Evolutionary conservation across 2,888 invertebrate species (phyloP), one percentile per base, ranked within the genome.

Genomic region (Agrochola litura): DNA sequence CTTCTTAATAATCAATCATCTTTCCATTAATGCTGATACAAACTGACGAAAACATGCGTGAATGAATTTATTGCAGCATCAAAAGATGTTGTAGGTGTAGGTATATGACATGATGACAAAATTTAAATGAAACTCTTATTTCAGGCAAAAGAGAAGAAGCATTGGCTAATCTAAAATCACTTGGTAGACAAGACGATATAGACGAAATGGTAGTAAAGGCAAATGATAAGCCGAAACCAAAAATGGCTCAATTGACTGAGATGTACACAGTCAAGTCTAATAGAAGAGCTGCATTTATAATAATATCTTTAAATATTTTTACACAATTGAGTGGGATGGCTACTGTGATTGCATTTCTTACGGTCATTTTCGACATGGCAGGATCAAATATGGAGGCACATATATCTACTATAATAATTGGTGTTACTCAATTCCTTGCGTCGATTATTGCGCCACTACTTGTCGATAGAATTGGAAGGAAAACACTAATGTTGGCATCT

Each of bases 361-460:
- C 93, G 0, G 84, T 87, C 0, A 93, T 94, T 73, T 94, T 94
- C 72, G 89, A 92, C 0, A 22, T 91, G 25, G 92, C 93, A 22
- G 90, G 90, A 4, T 92, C 92, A 0, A 86, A 89, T 5, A 83
- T 94, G n/a, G 83, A 89, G 6, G 88, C 94, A 0, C 80, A 91
- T 72, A 77, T 94, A 74, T 92, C 93, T 0, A 93, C 93, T 8
- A 93, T 94, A 5, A 88, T 93, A 12, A 90, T 94, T 16, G 93
- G 92, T 14, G 61, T 91, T 0, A 92, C 92, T 0, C 92, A 93
- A 71, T 68, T 94, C 0, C 52, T 85, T 5, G 90, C 92, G 0
- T 91, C 93, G 61, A 81, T 72, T 4, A 78, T 93, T 5, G 88
- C 93, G 0, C 93, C 94, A 0, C 67, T 93, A 5, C 90, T 93